These are phyloP conservation scores for Orbicella faveolata DNA, from an alignment of 64 coral and sea anemone genomes.

Conservation along the genomic window DNA sequence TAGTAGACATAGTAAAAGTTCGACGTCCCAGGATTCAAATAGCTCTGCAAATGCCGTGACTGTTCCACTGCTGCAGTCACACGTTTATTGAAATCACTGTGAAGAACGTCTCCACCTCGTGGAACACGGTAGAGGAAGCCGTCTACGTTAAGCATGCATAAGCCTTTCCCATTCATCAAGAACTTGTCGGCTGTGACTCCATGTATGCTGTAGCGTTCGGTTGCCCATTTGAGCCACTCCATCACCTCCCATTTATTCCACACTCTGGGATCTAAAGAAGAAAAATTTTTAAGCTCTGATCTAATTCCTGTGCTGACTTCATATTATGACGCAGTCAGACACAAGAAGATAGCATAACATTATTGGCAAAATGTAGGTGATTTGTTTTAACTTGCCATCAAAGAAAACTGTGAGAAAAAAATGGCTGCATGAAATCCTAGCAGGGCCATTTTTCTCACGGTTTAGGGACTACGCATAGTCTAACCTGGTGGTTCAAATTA, in stretches of 20 bases:
- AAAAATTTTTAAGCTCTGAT: too few relatives aligned
- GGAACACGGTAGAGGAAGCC: conserved; percentile 92
- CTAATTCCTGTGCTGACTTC: too few relatives aligned
- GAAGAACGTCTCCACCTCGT: conserved; percentile 74
- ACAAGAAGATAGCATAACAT: too few relatives aligned
- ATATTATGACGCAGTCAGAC: too few relatives aligned
- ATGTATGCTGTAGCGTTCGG: conserved; percentile 79
- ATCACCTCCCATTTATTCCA: conserved; percentile 97
- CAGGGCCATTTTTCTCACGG: too few relatives aligned
- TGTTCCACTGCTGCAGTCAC: conserved; percentile 66
- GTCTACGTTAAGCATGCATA: conserved; percentile 85
- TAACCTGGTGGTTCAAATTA: too few relatives aligned
- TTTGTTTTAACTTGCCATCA: too few relatives aligned
- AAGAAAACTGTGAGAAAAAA: too few relatives aligned
- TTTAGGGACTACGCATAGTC: too few relatives aligned
- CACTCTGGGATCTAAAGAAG: conserved; percentile 67
- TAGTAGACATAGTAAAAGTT: conserved; percentile 95
- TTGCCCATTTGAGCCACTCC: conserved; percentile 97
- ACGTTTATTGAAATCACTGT: conserved; percentile 86
- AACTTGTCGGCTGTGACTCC: conserved; percentile 89
- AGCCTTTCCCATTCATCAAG: conserved; percentile 96
- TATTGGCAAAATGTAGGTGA: too few relatives aligned
- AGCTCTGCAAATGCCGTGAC: conserved; percentile 69
- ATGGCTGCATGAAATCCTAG: too few relatives aligned
- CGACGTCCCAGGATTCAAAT: conserved; percentile 59